Percentiles rank a stretch among this genome's conserved stretches.
phyloP scores from a whole-genome alignment of 1,140 invertebrate genomes.

The Leptinotarsa texana region DNA sequence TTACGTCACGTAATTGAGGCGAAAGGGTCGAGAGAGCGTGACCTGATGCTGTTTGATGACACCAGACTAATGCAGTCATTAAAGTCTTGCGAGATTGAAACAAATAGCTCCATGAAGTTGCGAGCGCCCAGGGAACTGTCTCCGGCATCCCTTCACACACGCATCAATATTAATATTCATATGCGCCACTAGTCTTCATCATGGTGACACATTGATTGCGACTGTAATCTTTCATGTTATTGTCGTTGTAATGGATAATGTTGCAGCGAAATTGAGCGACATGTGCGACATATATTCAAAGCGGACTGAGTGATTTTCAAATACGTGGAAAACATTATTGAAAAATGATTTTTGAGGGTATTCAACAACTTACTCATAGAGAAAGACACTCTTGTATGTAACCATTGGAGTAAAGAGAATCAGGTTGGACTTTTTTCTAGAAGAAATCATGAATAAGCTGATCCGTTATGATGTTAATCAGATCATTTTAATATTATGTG shows the following conservation, averaged over 20 bases:
- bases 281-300: too few species aligned
- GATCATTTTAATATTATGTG: too few species aligned
- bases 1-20: conserved; percentile 33
- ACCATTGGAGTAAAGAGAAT: too few species aligned
- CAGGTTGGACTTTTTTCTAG: too few species aligned
- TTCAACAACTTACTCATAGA: too few species aligned
- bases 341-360: too few species aligned
- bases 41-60: conserved; percentile 39
- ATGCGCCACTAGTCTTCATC: conserved; percentile 52
- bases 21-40: conserved; percentile 33
- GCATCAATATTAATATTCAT: conserved; percentile 53
- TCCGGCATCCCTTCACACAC: conserved; percentile 52
- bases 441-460: too few species aligned
- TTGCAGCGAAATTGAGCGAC: not conserved
- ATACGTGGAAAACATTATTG: too few species aligned
- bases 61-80: conserved; percentile 43
- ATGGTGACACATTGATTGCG: conserved; percentile 47
- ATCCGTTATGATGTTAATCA: too few species aligned
- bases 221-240: conserved; percentile 11
- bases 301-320: too few species aligned
- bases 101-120: conserved; percentile 44
- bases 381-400: too few species aligned
- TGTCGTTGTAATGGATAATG: not conserved
- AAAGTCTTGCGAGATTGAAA: conserved; percentile 48
- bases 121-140: conserved; percentile 48